Conservation (phyloP, 2,888 invertebrate species). For the Macaria notata region DNA sequence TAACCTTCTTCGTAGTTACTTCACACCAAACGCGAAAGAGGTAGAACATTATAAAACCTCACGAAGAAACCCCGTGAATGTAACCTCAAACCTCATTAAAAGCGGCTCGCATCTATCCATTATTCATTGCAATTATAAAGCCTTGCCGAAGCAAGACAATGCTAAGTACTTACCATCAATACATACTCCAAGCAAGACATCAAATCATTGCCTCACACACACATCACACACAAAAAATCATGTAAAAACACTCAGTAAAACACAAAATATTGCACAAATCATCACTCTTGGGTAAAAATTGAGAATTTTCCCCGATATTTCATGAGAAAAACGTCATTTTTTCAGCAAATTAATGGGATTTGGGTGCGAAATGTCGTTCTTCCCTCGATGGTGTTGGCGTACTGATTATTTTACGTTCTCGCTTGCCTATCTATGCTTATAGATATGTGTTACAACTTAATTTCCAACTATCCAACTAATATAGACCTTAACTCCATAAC, state of each 20-base stretch:
- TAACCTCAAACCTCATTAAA: no score
- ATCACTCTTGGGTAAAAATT: conserved; percentile 2
- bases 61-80: no score
- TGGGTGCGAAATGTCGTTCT: neutral
- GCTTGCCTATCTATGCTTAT: conserved; percentile 47
- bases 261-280: neutral
- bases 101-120: no score
- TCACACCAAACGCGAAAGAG: no score
- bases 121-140: no score
- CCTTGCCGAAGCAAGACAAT: no score
- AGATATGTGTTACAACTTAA: conserved; percentile 64
- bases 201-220: conserved; percentile 28
- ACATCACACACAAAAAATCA: conserved; percentile 14
- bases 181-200: conserved; percentile 23
- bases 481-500: conserved; percentile 14
- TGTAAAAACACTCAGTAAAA: conserved; percentile 17
- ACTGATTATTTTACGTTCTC: conserved; percentile 74
- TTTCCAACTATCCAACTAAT: conserved; percentile 33
- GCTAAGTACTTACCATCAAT: conserved; percentile 35
- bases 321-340: conserved; percentile 30
- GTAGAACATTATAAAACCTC: no score
- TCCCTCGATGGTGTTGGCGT: conserved; percentile 41
- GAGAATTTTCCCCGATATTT: conserved; percentile 13
- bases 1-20: no score
- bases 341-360: conserved; percentile 12